Evolutionary conservation across 2,113 vertebrate species (phyloP), one percentile per base, ranked within the genome.

Genomic region (Orycteropus afer): DNA sequence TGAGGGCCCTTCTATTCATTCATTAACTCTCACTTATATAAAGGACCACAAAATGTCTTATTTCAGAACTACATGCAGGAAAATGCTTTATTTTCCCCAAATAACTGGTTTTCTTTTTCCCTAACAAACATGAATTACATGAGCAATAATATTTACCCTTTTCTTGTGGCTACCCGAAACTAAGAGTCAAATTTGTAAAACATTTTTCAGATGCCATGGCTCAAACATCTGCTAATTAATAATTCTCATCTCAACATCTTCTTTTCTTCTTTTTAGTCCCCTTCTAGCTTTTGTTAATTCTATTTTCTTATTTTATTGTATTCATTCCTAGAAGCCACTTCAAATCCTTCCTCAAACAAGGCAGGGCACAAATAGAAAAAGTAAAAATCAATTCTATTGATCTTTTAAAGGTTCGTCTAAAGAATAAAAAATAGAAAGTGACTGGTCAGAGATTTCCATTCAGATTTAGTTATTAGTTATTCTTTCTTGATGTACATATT

Each of bases 401-500:
- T 67, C n/a, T 74, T 89, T 91, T 27, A 91, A 89, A 22, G 34
- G 42, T 59, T 76, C 49, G 42, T 79, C 73, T 79, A 89, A 76
- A 49, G 45, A 74, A 86, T 82, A 32, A 90, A 87, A 93, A 86
- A 57, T 76, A 84, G 57, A 89, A 94, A 82, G 22, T 63, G 57
- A 74, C 69, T 86, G 8, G 86, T 53, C 0, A 47, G 89, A 88
- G 84, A 45, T 67, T 89, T 59, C 45, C 8, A 79, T 10, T 55
- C 59, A 83, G 45, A 94, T 82, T 76, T 55, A 78, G 6, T 34
- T 14, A 61, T 13, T 9, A 59, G 45, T 94, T 82, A 85, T 57
- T 47, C 34, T 65, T 13, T 71, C 84, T 90, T 73, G n/a, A 93
- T 13, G 89, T 34, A 57, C 7, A 95, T 37, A 77, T 61, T 89